Base-by-base conservation (phyloP, 2,888 invertebrate genomes). In the Apotomis turbidana region DNA sequence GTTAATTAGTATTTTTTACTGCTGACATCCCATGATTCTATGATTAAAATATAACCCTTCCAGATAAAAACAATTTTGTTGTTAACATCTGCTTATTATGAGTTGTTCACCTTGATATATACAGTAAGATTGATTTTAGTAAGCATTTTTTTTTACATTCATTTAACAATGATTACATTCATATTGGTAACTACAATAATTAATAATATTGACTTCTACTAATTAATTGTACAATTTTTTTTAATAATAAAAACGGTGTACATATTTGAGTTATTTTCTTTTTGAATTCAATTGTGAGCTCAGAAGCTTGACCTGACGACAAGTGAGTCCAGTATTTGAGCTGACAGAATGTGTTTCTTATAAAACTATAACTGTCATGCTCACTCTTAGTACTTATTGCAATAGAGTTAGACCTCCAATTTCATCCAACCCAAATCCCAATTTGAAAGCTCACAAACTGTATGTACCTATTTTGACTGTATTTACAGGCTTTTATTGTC, bases 91-190 rank as follows among this genome's bases (percentile, higher is more conserved):
- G 38, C 41, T 63, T 0, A 13, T 55, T 55, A 57, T 57, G 4
- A 44, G 10, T 49, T 10, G 12, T 55, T 66, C 8, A 46, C 13
- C n/a, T n/a, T 44, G 44, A 44, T 36, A n/a, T 36, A 10, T 44
- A 1, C 15, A 10, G 12, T 38, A 44, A 64, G 44, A 44, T 12
- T 55, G 54, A 5, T 41, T 58, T 41, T 13, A 12, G 38, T 13
- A 13, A 59, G 41, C 6, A 41, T 41, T 57, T 66, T 57, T 57
- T 66, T 66, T 66, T 44, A 66, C 57, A 66, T 46, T 36, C 15
- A 66, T 57, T 57, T 46, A 66, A 57, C 55, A 57, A 46, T 5
- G 15, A 52, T 46, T 46, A 57, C 57, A 64, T 15, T 64, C 52
- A 64, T 63, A 63, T 52, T 63, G 38, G 9, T 49, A 49, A 13